Conservation (phyloP, 2,797 vertebrate genomes). For the Enteromius radiatus region DNA sequence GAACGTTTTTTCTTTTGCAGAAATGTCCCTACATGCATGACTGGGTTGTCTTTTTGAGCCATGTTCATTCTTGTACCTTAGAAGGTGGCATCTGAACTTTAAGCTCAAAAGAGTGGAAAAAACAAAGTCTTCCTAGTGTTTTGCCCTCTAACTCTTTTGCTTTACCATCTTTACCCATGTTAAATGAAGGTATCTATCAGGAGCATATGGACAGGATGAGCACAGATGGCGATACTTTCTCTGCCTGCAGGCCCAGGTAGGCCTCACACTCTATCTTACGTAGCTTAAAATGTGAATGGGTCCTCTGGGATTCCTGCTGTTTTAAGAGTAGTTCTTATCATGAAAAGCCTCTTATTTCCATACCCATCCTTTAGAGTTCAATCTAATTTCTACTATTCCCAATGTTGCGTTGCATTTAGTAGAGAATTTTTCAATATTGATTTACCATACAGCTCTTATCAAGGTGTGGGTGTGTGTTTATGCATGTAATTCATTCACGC, state of each 20-base stretch:
- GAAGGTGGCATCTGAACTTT: neutral
- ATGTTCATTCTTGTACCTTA: neutral
- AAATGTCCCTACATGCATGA: neutral
- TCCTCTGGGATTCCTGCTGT: neutral
- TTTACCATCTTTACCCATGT: constrained; percentile 36
- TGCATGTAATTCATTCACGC: neutral
- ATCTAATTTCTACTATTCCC: neutral
- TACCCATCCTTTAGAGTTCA: neutral
- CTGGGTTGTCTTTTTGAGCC: neutral
- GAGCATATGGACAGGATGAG: constrained; percentile 30
- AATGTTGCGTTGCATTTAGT: too few relatives aligned
- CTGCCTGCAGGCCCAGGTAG: constrained; percentile 1
- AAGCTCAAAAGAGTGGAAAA: neutral
- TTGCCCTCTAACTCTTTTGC: neutral
- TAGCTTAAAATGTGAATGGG: neutral
- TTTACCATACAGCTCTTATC: constrained; percentile 1
- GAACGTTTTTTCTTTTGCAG: neutral
- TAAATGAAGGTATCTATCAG: constrained; percentile 43
- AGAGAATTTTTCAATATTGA: neutral
- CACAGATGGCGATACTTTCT: constrained; percentile 45
- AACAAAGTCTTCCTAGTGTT: neutral
- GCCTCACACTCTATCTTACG: neutral
- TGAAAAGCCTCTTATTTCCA: neutral
- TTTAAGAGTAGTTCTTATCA: constrained; percentile 14
- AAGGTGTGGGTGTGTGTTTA: neutral